Evolutionary conservation across 2,888 invertebrate species (phyloP).

Genomic region (Camptogramma bilineatum): DNA sequence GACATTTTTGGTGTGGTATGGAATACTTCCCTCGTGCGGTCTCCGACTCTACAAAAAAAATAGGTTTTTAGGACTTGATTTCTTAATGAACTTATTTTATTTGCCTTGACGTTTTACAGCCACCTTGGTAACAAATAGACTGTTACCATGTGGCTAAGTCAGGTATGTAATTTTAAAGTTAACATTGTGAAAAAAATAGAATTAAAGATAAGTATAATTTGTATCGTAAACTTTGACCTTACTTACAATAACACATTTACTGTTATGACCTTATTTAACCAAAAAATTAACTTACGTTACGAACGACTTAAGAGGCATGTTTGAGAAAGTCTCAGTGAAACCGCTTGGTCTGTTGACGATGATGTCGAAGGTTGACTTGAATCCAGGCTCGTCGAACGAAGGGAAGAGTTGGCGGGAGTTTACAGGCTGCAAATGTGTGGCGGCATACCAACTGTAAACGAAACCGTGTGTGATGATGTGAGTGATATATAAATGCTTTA

Average conservation of each 20-base stretch:
- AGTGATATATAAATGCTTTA: too few species aligned
- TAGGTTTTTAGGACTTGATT: too few species aligned
- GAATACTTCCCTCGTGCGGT: slow-evolving; percentile 75
- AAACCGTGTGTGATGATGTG: too few species aligned
- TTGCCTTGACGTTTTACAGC: too few species aligned
- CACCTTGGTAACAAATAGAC: too few species aligned
- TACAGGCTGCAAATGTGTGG: slow-evolving; percentile 92
- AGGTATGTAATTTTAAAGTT: too few species aligned
- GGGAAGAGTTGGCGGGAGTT: slow-evolving; percentile 93
- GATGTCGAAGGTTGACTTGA: slow-evolving; percentile 86
- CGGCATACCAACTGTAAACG: slow-evolving; percentile 88
- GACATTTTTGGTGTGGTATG: slow-evolving; percentile 90
- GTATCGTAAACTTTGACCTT: too few species aligned
- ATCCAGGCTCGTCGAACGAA: slow-evolving; percentile 92
- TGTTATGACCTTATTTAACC: background rate
- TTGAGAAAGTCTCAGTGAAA: slow-evolving; percentile 69
- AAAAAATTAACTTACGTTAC: slow-evolving; percentile 53
- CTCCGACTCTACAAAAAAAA: slow-evolving; percentile 56
- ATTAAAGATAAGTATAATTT: too few species aligned
- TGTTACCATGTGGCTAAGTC: too few species aligned
- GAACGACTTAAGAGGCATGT: slow-evolving; percentile 61
- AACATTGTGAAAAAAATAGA: too few species aligned
- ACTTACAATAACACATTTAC: too few species aligned
- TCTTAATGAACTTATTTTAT: too few species aligned
- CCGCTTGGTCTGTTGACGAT: slow-evolving; percentile 66